Evolutionary conservation across 2,888 invertebrate genomes (phyloP).

Genomic region (Ommatoiulus sabulosus): DNA sequence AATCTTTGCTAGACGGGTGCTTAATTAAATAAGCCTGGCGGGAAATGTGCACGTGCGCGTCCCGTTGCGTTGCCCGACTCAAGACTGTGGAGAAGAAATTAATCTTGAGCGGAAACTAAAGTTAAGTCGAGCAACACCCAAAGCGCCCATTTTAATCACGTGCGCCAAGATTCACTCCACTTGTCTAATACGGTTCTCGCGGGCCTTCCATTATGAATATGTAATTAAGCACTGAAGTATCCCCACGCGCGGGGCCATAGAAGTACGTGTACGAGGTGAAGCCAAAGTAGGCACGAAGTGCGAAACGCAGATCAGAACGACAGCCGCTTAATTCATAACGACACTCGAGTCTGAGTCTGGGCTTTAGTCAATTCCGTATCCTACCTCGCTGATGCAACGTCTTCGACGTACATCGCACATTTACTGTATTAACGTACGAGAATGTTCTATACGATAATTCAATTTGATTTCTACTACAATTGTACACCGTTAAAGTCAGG

Average conservation of each 20-base stretch:
- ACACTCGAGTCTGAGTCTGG: too few relatives aligned
- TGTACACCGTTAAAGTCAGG: too few relatives aligned
- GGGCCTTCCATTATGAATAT: conserved; percentile 3
- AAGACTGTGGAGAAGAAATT: background rate
- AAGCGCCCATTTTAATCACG: conserved; percentile 7
- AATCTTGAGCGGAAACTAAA: background rate
- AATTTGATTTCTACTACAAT: too few relatives aligned
- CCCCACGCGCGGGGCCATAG: background rate
- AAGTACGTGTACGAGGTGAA: too few relatives aligned
- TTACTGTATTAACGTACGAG: too few relatives aligned
- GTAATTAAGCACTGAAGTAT: background rate
- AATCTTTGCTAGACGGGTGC: conserved; percentile 40
- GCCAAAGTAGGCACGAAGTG: too few relatives aligned
- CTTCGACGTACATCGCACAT: too few relatives aligned
- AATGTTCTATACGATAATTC: too few relatives aligned
- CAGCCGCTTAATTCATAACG: too few relatives aligned
- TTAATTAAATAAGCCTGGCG: conserved; percentile 43
- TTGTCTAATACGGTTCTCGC: conserved; percentile 13
- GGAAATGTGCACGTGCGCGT: conserved; percentile 3
- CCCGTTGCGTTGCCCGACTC: background rate
- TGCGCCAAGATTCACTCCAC: background rate
- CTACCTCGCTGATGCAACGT: too few relatives aligned
- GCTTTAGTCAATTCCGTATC: too few relatives aligned
- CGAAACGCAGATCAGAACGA: too few relatives aligned
- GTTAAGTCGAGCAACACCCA: background rate